Percentiles rank a stretch among this genome's conserved stretches.
phyloP scores from a whole-genome alignment of 2,888 invertebrate genomes.

The Xestia rhomboidea region DNA sequence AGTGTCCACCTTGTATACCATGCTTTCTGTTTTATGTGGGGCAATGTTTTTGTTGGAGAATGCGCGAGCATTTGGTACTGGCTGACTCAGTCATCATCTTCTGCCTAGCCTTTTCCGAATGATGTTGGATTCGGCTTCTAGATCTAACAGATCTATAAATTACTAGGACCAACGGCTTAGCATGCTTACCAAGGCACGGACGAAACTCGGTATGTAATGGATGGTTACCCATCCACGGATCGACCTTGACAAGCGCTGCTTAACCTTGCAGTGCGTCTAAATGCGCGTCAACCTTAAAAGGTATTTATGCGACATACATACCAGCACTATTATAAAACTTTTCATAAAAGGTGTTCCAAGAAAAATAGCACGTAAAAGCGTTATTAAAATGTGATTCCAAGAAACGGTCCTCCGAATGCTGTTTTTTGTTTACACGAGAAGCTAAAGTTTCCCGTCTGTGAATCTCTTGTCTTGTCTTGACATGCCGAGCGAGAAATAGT shows the following conservation, averaged over 20 bases:
- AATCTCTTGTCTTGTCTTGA: too few relatives aligned
- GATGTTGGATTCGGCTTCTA: neutral
- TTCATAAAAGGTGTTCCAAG: neutral
- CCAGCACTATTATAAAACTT: neutral
- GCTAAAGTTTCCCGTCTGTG: neutral
- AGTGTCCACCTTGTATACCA: neutral
- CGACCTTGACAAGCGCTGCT: neutral
- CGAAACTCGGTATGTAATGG: neutral
- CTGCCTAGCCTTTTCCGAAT: neutral
- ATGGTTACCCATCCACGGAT: neutral
- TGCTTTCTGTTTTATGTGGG: neutral
- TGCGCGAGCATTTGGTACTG: neutral
- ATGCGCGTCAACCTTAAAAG: neutral
- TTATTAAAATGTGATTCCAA: neutral
- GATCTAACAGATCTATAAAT: neutral
- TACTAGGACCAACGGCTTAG: neutral
- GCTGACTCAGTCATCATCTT: neutral
- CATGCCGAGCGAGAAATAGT: neutral
- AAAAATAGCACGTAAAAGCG: neutral
- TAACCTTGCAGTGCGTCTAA: neutral
- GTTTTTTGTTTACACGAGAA: neutral
- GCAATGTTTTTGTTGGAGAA: neutral
- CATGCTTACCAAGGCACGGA: neutral
- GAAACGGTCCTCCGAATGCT: neutral
- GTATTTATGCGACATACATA: neutral